Evolutionary conservation across 2,888 invertebrate genomes (phyloP).

Genomic region (Synergus gifuensis): DNA sequence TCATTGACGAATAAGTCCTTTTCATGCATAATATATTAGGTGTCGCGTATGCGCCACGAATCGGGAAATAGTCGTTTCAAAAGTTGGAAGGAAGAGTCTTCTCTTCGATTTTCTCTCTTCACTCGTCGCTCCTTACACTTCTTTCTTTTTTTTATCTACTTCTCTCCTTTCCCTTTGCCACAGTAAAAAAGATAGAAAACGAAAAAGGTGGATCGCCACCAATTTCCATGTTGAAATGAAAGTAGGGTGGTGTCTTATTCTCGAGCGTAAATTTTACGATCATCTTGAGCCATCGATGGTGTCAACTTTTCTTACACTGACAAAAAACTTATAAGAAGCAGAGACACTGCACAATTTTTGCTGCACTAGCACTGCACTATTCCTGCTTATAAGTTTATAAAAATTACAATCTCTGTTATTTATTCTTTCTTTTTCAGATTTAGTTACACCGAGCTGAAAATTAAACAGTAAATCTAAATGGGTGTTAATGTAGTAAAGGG

Average conservation of each 20-base stretch:
- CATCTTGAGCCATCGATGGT: background rate
- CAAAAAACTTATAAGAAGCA: too few relatives aligned
- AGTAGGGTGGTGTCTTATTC: background rate
- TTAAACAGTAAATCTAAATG: too few relatives aligned
- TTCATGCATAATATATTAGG: constrained; percentile 68
- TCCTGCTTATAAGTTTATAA: too few relatives aligned
- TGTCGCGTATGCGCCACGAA: constrained; percentile 13
- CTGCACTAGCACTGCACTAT: too few relatives aligned
- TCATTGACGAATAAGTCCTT: constrained; percentile 64
- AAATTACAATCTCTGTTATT: too few relatives aligned
- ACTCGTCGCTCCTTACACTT: too few relatives aligned
- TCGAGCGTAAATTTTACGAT: background rate
- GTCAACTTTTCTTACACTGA: background rate
- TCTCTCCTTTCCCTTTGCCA: background rate
- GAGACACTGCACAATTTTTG: too few relatives aligned
- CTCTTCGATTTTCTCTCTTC: background rate
- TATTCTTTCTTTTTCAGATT: too few relatives aligned
- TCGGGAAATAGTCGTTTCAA: background rate
- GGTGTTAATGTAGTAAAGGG: too few relatives aligned
- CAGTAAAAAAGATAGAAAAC: background rate
- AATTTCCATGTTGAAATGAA: constrained; percentile 31
- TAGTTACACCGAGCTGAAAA: too few relatives aligned
- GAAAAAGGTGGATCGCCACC: constrained; percentile 21
- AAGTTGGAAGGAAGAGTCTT: constrained; percentile 16
- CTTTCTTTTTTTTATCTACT: too few relatives aligned